Evolutionary conservation across 1,140 invertebrate genomes (phyloP).

Genomic region (Drosophila bipectinata): DNA sequence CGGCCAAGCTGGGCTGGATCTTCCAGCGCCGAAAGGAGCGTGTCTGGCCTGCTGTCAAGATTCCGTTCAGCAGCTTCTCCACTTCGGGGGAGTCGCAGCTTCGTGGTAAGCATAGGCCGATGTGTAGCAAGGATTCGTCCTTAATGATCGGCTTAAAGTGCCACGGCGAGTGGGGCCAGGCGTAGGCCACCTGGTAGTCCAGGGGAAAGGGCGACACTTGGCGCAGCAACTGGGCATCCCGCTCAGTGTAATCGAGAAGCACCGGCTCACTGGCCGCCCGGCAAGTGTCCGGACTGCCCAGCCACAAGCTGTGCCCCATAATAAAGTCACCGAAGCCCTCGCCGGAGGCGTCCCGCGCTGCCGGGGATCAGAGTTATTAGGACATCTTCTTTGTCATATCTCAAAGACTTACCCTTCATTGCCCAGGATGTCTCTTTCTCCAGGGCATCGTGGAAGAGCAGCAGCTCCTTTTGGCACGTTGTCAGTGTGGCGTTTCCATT

Average conservation of each 20-base stretch:
- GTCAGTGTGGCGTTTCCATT: neutral
- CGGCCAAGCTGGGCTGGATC: conserved; percentile 29
- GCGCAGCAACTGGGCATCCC: conserved; percentile 3
- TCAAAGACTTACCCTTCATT: conserved; percentile 37
- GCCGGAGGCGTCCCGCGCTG: conserved; percentile 60
- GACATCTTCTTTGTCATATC: neutral
- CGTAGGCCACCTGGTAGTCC: conserved; percentile 49
- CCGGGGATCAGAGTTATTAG: neutral
- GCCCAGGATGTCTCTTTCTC: conserved; percentile 34
- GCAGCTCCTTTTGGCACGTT: conserved; percentile 31
- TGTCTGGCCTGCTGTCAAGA: neutral
- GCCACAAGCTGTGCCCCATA: conserved; percentile 41
- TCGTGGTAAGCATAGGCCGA: conserved; percentile 52
- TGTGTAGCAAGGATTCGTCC: conserved; percentile 27
- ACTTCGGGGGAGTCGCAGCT: conserved; percentile 22
- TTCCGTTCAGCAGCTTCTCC: conserved; percentile 25
- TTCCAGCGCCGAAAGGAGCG: conserved; percentile 1
- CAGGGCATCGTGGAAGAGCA: conserved; percentile 12
- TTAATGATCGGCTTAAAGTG: conserved; percentile 3
- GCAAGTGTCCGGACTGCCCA: conserved; percentile 55
- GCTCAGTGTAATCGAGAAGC: neutral
- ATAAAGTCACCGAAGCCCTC: conserved; percentile 40
- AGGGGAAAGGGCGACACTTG: conserved; percentile 26
- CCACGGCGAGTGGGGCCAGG: conserved; percentile 28
- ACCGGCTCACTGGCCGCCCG: conserved; percentile 18